Evolutionary conservation across 2,113 vertebrate species (phyloP).

Genomic region (Takifugu bimaculatus): DNA sequence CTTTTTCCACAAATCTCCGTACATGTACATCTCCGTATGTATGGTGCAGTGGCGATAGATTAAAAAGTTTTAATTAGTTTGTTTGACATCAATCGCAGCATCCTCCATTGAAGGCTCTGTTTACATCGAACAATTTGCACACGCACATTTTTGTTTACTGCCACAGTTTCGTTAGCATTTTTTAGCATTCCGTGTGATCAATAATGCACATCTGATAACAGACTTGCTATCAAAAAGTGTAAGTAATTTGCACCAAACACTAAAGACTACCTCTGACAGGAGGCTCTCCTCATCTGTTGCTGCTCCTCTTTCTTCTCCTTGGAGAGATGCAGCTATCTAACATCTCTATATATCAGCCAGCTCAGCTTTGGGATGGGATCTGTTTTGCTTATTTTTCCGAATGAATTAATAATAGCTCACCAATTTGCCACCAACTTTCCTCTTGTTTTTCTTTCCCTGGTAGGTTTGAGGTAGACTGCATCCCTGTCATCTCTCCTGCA

Average conservation of each 20-base stretch:
- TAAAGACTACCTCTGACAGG: slow-evolving; percentile 49
- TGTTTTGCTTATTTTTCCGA: slow-evolving; percentile 58
- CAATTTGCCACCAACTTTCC: slow-evolving; percentile 43
- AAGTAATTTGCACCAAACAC: slow-evolving; percentile 55
- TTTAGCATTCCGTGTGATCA: slow-evolving; percentile 31
- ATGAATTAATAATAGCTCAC: slow-evolving; percentile 72
- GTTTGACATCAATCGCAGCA: too few relatives aligned
- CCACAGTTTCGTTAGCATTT: slow-evolving; percentile 16
- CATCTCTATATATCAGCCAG: slow-evolving; percentile 55
- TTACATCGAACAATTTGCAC: too few relatives aligned
- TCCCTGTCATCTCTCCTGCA: slow-evolving; percentile 37
- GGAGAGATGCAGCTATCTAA: slow-evolving; percentile 40
- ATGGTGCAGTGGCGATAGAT: too few relatives aligned
- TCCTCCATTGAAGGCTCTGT: too few relatives aligned
- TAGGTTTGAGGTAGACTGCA: slow-evolving; percentile 21
- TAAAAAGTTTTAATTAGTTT: too few relatives aligned
- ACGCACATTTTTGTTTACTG: background rate
- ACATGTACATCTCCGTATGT: too few relatives aligned
- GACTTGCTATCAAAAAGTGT: slow-evolving; percentile 32
- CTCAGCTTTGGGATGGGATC: slow-evolving; percentile 27
- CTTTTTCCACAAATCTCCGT: too few relatives aligned
- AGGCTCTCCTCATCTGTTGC: slow-evolving; percentile 50
- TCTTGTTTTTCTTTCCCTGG: slow-evolving; percentile 4
- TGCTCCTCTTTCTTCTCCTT: slow-evolving; percentile 37
- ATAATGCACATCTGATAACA: slow-evolving; percentile 20